phyloP scores from a whole-genome alignment of 2,113 vertebrate genomes.

The Brachyistius frenatus region DNA sequence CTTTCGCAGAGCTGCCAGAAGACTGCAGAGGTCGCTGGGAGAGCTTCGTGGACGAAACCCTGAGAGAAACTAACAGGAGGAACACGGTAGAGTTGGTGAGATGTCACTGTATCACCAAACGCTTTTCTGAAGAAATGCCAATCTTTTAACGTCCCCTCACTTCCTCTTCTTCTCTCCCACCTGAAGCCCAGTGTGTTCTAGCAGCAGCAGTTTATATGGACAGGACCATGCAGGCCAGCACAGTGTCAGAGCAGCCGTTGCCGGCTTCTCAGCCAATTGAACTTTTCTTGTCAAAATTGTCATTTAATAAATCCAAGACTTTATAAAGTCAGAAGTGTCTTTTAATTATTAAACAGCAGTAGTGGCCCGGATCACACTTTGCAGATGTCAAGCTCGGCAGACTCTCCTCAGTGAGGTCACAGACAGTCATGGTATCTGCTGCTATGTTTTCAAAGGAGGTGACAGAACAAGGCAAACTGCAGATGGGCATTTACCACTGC shows the following conservation, averaged over 20 bases:
- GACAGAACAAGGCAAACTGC: not conserved
- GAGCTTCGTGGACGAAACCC: conserved; percentile 94
- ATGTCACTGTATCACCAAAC: not conserved
- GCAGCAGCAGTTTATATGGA: conserved; percentile 9
- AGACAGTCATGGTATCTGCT: not conserved
- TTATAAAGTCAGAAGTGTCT: not conserved
- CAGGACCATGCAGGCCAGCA: not conserved
- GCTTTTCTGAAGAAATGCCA: not conserved
- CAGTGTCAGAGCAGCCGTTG: conserved; percentile 23
- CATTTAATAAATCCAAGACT: conserved; percentile 15
- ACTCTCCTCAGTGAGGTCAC: not conserved
- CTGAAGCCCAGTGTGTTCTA: not conserved
- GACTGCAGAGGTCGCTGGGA: conserved; percentile 97
- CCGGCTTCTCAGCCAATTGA: not conserved
- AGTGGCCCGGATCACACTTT: no score
- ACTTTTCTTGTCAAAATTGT: not conserved
- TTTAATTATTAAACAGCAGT: not conserved
- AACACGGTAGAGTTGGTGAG: conserved; percentile 96
- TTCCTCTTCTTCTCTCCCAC: conserved; percentile 1
- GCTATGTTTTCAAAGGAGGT: not conserved
- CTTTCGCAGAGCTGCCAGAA: conserved; percentile 89
- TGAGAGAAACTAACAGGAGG: conserved; percentile 93
- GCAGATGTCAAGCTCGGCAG: no score
- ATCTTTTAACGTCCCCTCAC: not conserved
- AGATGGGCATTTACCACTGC: no score